A percentile compares a stretch with the other conserved stretches of the same genome.
phyloP scores from a whole-genome alignment of 2,113 vertebrate genomes.

The Physeter macrocephalus region DNA sequence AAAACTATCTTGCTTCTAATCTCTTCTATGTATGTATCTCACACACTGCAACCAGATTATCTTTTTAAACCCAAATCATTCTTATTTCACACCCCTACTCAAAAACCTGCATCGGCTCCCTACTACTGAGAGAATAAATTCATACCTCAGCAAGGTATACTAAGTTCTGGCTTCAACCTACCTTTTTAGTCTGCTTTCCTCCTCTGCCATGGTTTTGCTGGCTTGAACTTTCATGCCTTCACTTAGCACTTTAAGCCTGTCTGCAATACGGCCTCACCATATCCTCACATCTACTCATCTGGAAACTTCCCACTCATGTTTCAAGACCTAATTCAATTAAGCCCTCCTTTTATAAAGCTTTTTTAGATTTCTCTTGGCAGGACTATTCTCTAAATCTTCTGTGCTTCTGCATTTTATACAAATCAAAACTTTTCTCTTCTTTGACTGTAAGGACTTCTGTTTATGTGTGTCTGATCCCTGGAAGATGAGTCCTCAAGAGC shows the following conservation, averaged over 20 bases:
- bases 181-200: neutral
- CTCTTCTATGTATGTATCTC: neutral
- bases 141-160: neutral
- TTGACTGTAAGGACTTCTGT: neutral
- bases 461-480: neutral
- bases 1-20: neutral
- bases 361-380: neutral
- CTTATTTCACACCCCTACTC: neutral
- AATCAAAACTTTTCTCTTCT: neutral
- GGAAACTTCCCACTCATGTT: neutral
- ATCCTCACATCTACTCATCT: neutral
- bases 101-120: neutral
- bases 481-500: neutral
- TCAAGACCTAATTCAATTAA: neutral
- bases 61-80: slow-evolving; percentile 9
- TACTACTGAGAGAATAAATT: neutral
- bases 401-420: neutral
- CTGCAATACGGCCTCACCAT: neutral
- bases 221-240: neutral
- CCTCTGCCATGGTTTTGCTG: neutral
- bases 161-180: neutral
- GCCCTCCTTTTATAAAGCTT: neutral
- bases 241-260: neutral
- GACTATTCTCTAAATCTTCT: neutral
- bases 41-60: neutral